phyloP scores from a whole-genome alignment of 2,888 invertebrate genomes.

The Myopa tessellatipennis region DNA sequence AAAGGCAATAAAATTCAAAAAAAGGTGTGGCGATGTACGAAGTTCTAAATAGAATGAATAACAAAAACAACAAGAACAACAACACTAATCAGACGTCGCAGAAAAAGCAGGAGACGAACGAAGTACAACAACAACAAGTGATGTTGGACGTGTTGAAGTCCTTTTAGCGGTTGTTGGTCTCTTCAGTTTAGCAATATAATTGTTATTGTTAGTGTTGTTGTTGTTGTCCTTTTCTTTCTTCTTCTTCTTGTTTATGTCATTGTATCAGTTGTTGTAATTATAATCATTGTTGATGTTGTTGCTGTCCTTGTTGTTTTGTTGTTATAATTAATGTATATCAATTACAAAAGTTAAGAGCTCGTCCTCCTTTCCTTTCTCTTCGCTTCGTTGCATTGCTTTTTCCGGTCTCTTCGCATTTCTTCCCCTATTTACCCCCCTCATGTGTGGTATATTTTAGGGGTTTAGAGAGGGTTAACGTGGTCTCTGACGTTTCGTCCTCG shows the following conservation, averaged over 20 bases:
- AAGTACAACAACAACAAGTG: not conserved
- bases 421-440: too few relatives aligned
- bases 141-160: not conserved
- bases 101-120: not conserved
- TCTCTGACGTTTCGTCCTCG: too few relatives aligned
- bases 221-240: not conserved
- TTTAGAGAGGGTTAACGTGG: not conserved
- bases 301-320: slow-evolving; percentile 20
- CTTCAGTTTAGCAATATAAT: not conserved
- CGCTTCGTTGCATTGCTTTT: too few relatives aligned
- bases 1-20: slow-evolving; percentile 20
- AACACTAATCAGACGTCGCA: not conserved
- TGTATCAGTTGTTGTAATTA: not conserved
- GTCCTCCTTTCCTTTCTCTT: too few relatives aligned
- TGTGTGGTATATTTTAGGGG: too few relatives aligned
- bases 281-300: not conserved
- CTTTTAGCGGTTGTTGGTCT: not conserved
- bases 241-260: slow-evolving; percentile 1
- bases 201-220: slow-evolving; percentile 12
- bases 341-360: slow-evolving; percentile 33
- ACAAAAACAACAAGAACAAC: slow-evolving; percentile 11
- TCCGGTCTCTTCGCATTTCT: too few relatives aligned
- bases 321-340: slow-evolving; percentile 32
- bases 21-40: slow-evolving; percentile 18
- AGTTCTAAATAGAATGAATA: slow-evolving; percentile 35